These are phyloP conservation scores for Eurosta solidaginis DNA, from an alignment of 1,140 invertebrate species.

Conservation along the genomic window DNA sequence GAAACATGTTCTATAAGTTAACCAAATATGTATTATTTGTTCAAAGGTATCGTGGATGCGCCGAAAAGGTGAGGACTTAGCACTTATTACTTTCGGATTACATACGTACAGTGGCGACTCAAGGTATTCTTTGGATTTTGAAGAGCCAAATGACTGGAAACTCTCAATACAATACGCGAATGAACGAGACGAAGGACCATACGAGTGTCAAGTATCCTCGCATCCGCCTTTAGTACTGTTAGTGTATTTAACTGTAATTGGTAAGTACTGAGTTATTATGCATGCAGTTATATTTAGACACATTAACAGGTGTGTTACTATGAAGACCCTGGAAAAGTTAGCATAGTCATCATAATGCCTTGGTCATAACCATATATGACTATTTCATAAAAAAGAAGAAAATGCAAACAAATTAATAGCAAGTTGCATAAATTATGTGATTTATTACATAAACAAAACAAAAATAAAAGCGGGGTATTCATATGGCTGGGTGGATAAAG, in stretches of 20 bases:
- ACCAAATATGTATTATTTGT: background rate
- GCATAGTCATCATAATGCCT: too few species aligned
- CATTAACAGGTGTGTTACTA: background rate
- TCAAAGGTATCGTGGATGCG: conserved; percentile 77
- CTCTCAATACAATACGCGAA: conserved; percentile 74
- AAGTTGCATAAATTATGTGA: too few species aligned
- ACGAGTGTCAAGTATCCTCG: conserved; percentile 80
- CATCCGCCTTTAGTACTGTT: conserved; percentile 75
- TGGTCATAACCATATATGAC: too few species aligned
- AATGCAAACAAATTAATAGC: too few species aligned
- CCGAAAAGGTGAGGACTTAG: conserved; percentile 72
- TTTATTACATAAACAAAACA: too few species aligned
- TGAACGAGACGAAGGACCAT: conserved; percentile 74
- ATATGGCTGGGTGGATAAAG: too few species aligned
- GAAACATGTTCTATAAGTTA: too few species aligned
- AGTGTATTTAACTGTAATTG: conserved; percentile 74
- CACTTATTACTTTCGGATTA: conserved; percentile 75
- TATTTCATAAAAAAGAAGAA: too few species aligned
- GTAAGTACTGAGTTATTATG: conserved; percentile 61
- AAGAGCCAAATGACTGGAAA: conserved; percentile 80
- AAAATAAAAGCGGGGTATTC: too few species aligned
- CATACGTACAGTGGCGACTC: conserved; percentile 81
- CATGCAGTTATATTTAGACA: background rate
- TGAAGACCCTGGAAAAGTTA: background rate
- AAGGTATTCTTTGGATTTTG: conserved; percentile 73